These are phyloP conservation scores for Tor tambroides DNA, from an alignment of 2,113 vertebrate species.

Conservation along the genomic window DNA sequence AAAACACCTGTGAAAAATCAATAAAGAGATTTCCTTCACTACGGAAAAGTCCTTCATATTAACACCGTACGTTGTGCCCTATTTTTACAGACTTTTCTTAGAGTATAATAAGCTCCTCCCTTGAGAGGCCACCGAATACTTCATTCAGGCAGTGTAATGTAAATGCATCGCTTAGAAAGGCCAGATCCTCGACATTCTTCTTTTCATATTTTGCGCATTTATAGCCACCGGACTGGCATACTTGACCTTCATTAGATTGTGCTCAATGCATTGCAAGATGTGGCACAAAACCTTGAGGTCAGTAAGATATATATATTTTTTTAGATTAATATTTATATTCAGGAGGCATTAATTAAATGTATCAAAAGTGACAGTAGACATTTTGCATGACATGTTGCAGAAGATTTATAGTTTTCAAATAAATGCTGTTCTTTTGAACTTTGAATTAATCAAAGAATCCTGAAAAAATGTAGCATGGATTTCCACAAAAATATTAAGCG, in stretches of 20 bases:
- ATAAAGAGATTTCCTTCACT: neutral
- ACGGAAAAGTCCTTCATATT: neutral
- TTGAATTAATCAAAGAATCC: neutral
- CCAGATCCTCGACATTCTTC: slow-evolving; percentile 19
- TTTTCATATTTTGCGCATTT: neutral
- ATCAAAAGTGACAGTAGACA: neutral
- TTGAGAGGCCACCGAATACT: slow-evolving; percentile 21
- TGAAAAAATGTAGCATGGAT: neutral
- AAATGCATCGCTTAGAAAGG: slow-evolving; percentile 19
- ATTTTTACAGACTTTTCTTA: neutral
- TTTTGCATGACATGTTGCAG: neutral
- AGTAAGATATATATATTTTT: neutral
- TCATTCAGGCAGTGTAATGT: slow-evolving; percentile 19
- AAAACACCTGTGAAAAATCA: neutral
- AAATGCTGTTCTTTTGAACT: neutral
- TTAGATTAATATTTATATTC: neutral
- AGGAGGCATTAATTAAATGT: neutral
- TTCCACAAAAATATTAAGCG: neutral
- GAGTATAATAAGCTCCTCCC: neutral
- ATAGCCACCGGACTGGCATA: neutral
- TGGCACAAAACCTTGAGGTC: neutral
- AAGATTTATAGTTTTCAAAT: neutral
- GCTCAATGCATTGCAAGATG: neutral
- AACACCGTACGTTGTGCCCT: neutral
- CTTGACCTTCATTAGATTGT: neutral